A percentile compares a stretch with the other conserved stretches of the same genome.
phyloP scores from a whole-genome alignment of 2,888 invertebrate species.

The Drosophila silvestris region DNA sequence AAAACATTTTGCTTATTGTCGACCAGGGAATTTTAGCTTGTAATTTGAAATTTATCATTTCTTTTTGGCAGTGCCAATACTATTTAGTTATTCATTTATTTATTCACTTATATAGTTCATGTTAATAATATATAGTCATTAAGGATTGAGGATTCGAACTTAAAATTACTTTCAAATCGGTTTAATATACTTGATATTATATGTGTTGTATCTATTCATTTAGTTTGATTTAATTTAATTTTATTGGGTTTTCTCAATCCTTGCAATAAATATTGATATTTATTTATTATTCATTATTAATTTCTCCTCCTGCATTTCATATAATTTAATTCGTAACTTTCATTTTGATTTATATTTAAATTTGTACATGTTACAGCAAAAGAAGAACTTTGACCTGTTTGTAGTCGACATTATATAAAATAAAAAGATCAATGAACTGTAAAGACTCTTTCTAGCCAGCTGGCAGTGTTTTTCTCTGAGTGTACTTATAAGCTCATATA shows the following conservation, averaged over 20 bases:
- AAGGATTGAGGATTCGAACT: rapidly evolving
- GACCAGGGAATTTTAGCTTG: not conserved
- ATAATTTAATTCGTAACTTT: not conserved
- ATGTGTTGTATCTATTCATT: not conserved
- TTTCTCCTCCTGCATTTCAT: not conserved
- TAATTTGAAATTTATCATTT: not conserved
- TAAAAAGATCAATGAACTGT: not conserved
- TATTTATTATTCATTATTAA: not conserved
- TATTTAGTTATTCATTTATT: not conserved
- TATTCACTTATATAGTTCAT: not conserved
- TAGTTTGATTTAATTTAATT: not conserved
- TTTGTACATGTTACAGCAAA: not conserved
- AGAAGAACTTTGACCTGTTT: not conserved
- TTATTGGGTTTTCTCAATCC: too few relatives aligned
- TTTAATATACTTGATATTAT: not conserved
- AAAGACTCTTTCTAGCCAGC: not conserved
- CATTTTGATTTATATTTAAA: not conserved
- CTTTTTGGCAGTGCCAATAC: not conserved
- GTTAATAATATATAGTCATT: not conserved
- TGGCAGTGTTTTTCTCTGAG: not conserved
- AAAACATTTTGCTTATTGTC: not conserved
- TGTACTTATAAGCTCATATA: not conserved
- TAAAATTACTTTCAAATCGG: not conserved
- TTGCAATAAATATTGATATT: too few relatives aligned
- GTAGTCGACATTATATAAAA: not conserved